Percentiles rank a stretch among this genome's conserved stretches.
Conservation (phyloP, 2,113 vertebrate genomes). For the Onychorhynchus coronatus region DNA sequence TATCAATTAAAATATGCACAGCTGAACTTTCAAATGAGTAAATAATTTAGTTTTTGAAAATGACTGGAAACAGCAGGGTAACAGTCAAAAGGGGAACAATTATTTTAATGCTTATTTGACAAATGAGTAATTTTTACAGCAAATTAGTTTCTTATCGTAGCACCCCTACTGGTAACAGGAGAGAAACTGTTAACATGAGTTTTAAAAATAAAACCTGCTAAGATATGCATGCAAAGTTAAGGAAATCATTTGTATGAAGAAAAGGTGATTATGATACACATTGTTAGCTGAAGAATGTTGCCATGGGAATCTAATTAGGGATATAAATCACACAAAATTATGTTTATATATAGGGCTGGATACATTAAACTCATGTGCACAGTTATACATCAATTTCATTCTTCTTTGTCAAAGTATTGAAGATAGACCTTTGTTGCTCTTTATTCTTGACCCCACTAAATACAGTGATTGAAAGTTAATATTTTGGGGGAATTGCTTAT, state of each 20-base stretch:
- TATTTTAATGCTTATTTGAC: slow-evolving; percentile 97
- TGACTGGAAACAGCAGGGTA: slow-evolving; percentile 94
- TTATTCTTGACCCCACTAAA: slow-evolving; percentile 2
- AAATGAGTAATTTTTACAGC: slow-evolving; percentile 90
- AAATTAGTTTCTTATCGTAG: slow-evolving; percentile 92
- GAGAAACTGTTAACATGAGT: slow-evolving; percentile 75
- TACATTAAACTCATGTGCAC: slow-evolving; percentile 53
- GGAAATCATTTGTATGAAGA: slow-evolving; percentile 78
- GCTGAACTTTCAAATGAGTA: slow-evolving; percentile 88
- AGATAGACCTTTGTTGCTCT: background rate
- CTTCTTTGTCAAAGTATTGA: background rate
- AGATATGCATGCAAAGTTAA: slow-evolving; percentile 82
- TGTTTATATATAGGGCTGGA: slow-evolving; percentile 67
- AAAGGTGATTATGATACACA: slow-evolving; percentile 83
- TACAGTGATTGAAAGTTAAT: background rate
- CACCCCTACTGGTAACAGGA: slow-evolving; percentile 82
- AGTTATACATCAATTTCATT: slow-evolving; percentile 22
- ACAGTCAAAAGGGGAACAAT: slow-evolving; percentile 98
- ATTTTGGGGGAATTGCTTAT: background rate
- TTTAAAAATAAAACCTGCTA: slow-evolving; percentile 83
- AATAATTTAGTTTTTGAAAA: slow-evolving; percentile 95
- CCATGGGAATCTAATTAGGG: slow-evolving; percentile 83
- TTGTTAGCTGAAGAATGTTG: slow-evolving; percentile 82
- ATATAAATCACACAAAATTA: slow-evolving; percentile 78
- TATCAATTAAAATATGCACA: slow-evolving; percentile 90